Base-by-base conservation (phyloP, 2,888 invertebrate genomes). In the Cybosia mesomella region DNA sequence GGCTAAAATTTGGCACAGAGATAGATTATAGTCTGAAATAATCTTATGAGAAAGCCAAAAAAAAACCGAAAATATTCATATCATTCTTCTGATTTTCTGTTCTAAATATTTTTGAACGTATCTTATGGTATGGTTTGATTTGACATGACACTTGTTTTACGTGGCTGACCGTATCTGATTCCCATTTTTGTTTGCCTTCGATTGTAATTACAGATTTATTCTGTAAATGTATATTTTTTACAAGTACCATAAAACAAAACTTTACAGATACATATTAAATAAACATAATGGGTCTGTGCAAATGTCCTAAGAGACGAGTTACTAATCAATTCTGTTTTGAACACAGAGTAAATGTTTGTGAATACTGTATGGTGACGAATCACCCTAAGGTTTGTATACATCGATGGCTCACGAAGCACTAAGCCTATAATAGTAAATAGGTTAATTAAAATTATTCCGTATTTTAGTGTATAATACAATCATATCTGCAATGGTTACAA, bases 251-350 rank as follows among this genome's bases (percentile, higher is more conserved):
- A 71, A 64, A 70, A 64, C 71, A 55, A 36, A 34, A 55, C 39
- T 32, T 68, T 58, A 54, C 64, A 58, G 61, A 67, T 63, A 63
- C 21, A 53, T 61, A 63, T 55, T 67, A 7, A 28, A 68, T 55
- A 32, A 62, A 83, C 86, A 89, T 60, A 58, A 99, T 99, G 99
- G 99, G 99, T 75, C 95, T 99, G 75, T 99, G 99, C 95, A 99
- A 99, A 92, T 99, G 99, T 95, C 99, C 99, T 24, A 99, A 99
- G 92, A 96, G 98, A 83, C 97, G 98, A 94, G 99, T 99, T 75
- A 99, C 99, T 69, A 99, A 98, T 95, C 98, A 99, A 89, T 99
- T 99, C 96, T 99, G 99, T 95, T 99, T 99, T 93, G 99, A 99
- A 92, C 99, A 99, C 92, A 96, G 99, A 85, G 99, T 99, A 39